Evolutionary conservation across 2,113 vertebrate genomes (phyloP).

Genomic region (human (Homo sapiens)): DNA sequence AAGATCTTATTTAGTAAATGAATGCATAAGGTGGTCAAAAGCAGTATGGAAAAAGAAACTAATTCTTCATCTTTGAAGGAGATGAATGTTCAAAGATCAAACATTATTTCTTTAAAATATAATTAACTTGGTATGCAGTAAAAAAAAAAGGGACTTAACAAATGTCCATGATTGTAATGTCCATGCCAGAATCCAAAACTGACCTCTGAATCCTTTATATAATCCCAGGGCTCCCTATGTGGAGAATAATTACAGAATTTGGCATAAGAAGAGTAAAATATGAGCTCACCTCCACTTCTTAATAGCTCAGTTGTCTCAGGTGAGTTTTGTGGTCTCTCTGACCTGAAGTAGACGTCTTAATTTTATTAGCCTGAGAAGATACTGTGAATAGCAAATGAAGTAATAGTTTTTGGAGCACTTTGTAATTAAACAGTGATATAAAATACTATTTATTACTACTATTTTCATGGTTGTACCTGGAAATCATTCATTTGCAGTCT

Average conservation of each 20-base stretch:
- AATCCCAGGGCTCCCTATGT: neutral
- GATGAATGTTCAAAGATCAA: neutral
- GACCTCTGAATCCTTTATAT: neutral
- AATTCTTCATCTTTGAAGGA: neutral
- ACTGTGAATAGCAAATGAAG: neutral
- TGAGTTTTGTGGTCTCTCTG: neutral
- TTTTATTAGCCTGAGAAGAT: neutral
- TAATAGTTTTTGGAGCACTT: neutral
- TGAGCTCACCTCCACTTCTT: neutral
- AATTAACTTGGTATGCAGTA: neutral
- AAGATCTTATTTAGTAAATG: neutral
- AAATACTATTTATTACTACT: neutral
- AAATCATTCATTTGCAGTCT: neutral
- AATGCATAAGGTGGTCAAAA: neutral
- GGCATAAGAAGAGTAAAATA: neutral
- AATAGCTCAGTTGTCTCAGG: neutral
- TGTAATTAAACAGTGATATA: neutral
- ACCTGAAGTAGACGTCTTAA: neutral
- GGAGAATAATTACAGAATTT: neutral
- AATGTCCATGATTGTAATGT: neutral
- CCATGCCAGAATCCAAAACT: neutral
- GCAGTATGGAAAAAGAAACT: neutral
- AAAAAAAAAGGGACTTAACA: neutral
- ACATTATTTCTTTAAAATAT: neutral
- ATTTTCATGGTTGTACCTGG: neutral